Evolutionary conservation across 2,113 vertebrate genomes (phyloP), one percentile per base, ranked within the genome.

Genomic region (Trochalopteron elliotii): DNA sequence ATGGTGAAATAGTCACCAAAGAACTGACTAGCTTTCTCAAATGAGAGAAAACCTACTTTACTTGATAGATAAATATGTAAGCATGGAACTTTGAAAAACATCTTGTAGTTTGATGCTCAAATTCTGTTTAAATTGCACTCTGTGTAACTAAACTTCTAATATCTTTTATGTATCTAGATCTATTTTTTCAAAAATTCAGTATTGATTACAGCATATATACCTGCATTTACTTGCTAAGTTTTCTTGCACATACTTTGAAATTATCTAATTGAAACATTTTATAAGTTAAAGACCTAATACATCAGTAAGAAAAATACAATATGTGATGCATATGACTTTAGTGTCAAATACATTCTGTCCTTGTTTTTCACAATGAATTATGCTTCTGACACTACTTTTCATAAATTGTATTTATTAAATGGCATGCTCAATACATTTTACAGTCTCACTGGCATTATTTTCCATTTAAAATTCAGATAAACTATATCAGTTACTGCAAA

Each of bases 381-480:
- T 55, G 15, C 8, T 68, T 21, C 33, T 59, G 52, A 75, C 21
- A 39, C 12, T 65, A 67, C 16, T 83, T 96, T 71, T 56, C 14
- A 56, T 37, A 70, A 83, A 86, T 63, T 28, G 2, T 30, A 57
- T 71, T 89, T 79, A 59, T 86, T 63, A 88, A 80, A 81, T 55
- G 0, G 13, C 55, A 57, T 22, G 4, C 23, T 69, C 3, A 72
- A 39, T 72, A 31, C 25, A 22, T 89, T 56, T 64, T 87, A 52
- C 17, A 30, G 3, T 68, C 35, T 90, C 39, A 69, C 22, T 80
- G 50, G 74, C 7, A 45, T 33, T 69, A 27, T 77, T 86, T 94
- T 68, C 37, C 12, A 77, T 94, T 90, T 90, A 56, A 89, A 89
- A 90, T 77, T 92, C 45, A 81, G 44, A 83, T 83, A 70, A 93